These are phyloP conservation scores for Uropetala carovei DNA, from an alignment of 2,888 invertebrate species.

Conservation along the genomic window DNA sequence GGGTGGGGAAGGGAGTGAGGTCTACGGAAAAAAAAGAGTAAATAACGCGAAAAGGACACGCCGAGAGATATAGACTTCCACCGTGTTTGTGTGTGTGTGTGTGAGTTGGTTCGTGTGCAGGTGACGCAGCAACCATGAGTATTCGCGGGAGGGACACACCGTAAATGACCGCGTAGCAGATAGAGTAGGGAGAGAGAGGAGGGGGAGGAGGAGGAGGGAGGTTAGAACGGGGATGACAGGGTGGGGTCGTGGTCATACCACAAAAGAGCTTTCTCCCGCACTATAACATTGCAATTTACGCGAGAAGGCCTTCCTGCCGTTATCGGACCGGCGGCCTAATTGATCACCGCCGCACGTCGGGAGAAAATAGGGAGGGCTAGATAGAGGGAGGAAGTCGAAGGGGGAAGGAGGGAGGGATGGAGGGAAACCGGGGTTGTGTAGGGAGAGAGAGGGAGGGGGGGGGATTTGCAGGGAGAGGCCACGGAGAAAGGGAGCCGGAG, in stretches of 20 bases:
- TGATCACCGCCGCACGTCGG: conserved; percentile 41
- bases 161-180: conserved; percentile 6
- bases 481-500: not conserved
- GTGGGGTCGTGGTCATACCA: not conserved
- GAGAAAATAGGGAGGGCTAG: conserved; percentile 41
- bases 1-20: not conserved
- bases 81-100: not conserved
- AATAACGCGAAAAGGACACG: not conserved
- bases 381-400: conserved; percentile 34
- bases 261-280: conserved; percentile 53
- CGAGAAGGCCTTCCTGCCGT: conserved; percentile 43
- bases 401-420: not conserved
- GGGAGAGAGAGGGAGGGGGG: too few species aligned
- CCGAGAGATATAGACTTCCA: not conserved
- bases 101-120: not conserved
- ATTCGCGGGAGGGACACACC: not conserved
- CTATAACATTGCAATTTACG: conserved; percentile 59
- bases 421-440: not conserved
- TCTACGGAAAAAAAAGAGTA: not conserved
- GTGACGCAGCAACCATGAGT: conserved; percentile 11
- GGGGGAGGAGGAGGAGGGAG: not conserved
- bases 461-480: not conserved
- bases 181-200: not conserved
- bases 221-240: not conserved
- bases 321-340: conserved; percentile 56